Evolutionary conservation across 2,888 invertebrate genomes (phyloP), one percentile per base, ranked within the genome.

Genomic region (Philereme vetulata): DNA sequence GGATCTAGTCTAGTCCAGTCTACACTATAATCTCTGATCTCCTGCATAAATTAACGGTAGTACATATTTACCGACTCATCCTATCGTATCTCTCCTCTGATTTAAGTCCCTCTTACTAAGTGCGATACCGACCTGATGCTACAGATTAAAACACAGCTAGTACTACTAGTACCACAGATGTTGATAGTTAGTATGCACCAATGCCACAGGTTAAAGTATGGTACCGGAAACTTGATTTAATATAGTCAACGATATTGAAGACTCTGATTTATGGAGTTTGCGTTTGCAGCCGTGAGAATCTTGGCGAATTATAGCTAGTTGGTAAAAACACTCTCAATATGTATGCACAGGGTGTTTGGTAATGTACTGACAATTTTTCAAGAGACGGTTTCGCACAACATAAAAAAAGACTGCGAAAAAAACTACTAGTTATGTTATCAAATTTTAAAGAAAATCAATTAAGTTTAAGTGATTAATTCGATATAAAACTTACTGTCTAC

Each of bases 161-260:
- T 56, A 50, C 35, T 8, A 40, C 5, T 33, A 46, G 7, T 32
- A 4, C 35, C 34, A 40, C 7, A 56, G 38, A 45, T 50, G 6
- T 4, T 38, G 3, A 32, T 21, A 56, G 50, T 50, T 33, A n/a
- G 44, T 56, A 56, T 51, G 35, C 7, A 78, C 79, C 74, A 78
- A 81, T 76, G 73, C 75, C 70, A 78, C 79, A 79, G 79, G 77
- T 11, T 21, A 36, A 4, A 2, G 5, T 32, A 33, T 72, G 65
- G 72, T 77, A 78, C 82, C 81, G 80, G 80, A 78, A 51, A 50
- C 82, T 80, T 85, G 84, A 87, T 88, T 87, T 88, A 89, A 86
- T 88, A 75, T 76, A 86, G 82, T 85, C 86, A 84, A 75, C 82
- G 85, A 84, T 91, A 90, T 89, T 88, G 90, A 84, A 85, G 85